Conservation (phyloP, 2,888 invertebrate genomes). For the Chymomyza amoena region DNA sequence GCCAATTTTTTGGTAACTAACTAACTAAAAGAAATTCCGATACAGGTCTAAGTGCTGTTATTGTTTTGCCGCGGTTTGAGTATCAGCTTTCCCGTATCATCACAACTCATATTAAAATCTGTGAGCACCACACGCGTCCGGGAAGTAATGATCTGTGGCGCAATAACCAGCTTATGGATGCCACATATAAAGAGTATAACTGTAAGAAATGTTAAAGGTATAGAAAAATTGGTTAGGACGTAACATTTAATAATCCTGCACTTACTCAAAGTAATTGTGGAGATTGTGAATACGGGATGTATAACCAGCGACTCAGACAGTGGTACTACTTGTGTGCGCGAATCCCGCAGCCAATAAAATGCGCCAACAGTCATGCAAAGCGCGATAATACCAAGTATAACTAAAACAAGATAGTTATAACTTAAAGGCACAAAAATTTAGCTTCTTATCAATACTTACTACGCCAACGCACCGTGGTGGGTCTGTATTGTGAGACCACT, state of each 20-base stretch:
- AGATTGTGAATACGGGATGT: conserved; percentile 96
- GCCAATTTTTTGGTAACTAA: conserved; percentile 27
- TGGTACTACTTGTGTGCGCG: conserved; percentile 93
- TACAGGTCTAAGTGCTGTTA: conserved; percentile 58
- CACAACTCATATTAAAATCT: conserved; percentile 99
- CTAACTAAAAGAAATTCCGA: conserved; percentile 21
- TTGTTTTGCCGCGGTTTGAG: conserved; percentile 90
- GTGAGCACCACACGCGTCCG: conserved; percentile 92
- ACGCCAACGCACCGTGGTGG: conserved; percentile 96
- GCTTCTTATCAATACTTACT: conserved; percentile 82
- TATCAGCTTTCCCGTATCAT: conserved; percentile 97
- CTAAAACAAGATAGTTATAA: conserved; percentile 79
- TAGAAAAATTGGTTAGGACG: not conserved
- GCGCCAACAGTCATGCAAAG: conserved; percentile 95
- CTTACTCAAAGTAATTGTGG: conserved; percentile 89
- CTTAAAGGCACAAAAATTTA: not conserved
- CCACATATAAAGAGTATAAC: conserved; percentile 93
- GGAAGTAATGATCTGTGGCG: conserved; percentile 96
- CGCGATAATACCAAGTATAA: conserved; percentile 91
- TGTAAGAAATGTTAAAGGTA: conserved; percentile 75
- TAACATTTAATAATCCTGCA: conserved; percentile 1
- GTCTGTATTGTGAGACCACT: conserved; percentile 96
- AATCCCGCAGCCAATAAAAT: conserved; percentile 97
- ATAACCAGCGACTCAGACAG: conserved; percentile 94
- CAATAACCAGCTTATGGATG: conserved; percentile 96